Evolutionary conservation across 2,888 invertebrate species (phyloP).

Genomic region (Gibbula magus): DNA sequence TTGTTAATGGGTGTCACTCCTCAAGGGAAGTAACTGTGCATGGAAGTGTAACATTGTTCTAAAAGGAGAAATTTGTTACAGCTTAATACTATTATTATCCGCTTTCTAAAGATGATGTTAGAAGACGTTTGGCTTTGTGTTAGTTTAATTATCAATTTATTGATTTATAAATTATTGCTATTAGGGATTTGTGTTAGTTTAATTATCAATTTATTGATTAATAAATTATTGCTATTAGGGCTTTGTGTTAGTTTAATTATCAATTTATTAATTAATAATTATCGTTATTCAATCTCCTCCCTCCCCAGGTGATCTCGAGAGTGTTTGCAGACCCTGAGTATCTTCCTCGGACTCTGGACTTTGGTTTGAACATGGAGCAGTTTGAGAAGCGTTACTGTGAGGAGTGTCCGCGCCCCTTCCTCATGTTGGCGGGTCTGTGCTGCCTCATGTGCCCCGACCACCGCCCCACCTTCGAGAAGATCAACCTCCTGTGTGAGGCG

Average conservation of each 20-base stretch:
- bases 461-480: conserved; percentile 91
- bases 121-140: too few species aligned
- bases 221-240: background rate
- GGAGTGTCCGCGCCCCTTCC: conserved; percentile 90
- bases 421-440: conserved; percentile 90
- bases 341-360: conserved; percentile 91
- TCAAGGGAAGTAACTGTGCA: too few species aligned
- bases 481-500: conserved; percentile 86
- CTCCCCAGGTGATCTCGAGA: conserved; percentile 88
- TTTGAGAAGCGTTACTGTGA: conserved; percentile 90
- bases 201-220: background rate
- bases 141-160: too few species aligned
- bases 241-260: background rate
- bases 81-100: too few species aligned
- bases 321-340: conserved; percentile 96
- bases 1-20: too few species aligned
- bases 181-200: background rate
- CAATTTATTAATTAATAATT: background rate
- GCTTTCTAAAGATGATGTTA: too few species aligned
- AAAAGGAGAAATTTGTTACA: too few species aligned
- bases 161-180: background rate
- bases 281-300: background rate
- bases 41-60: background rate
- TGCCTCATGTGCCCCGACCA: conserved; percentile 93
- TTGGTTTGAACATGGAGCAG: conserved; percentile 90